A percentile compares a stretch with the other conserved stretches of the same genome.
phyloP scores from a whole-genome alignment of 2,113 vertebrate genomes.

The Spheniscus mendiculus region DNA sequence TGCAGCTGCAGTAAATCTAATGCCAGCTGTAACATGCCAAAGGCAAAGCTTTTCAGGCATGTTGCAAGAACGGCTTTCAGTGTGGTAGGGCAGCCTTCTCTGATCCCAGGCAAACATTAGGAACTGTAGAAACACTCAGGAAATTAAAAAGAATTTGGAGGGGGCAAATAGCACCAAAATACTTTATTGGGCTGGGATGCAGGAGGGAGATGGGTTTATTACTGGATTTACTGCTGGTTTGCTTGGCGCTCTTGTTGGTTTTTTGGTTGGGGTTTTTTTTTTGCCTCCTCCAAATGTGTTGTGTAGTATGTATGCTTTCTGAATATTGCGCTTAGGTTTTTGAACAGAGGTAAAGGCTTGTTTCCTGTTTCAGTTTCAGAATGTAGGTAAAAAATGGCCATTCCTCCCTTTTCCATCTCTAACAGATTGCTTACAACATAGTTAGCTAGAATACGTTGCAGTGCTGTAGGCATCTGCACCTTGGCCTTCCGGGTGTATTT shows the following conservation, averaged over 20 bases:
- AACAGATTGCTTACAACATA: neutral
- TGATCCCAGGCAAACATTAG: neutral
- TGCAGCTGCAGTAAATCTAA: constrained; percentile 5
- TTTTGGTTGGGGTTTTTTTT: neutral
- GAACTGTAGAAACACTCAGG: neutral
- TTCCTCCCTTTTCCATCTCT: neutral
- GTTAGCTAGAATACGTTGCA: neutral
- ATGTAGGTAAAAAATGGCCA: neutral
- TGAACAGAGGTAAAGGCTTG: neutral
- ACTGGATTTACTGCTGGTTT: neutral
- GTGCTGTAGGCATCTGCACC: neutral
- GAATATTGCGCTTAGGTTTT: neutral
- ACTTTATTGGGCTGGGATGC: neutral
- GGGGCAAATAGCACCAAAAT: neutral
- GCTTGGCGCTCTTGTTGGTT: neutral
- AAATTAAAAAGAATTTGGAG: neutral
- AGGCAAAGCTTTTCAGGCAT: neutral
- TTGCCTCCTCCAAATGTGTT: neutral
- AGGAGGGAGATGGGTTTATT: neutral
- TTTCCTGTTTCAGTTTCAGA: neutral
- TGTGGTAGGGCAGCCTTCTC: neutral
- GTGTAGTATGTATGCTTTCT: neutral
- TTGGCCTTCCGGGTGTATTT: neutral
- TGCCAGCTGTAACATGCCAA: neutral
- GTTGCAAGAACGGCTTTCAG: neutral